Conservation (phyloP, 2,888 invertebrate species). For the Drosophila sordidula region DNA sequence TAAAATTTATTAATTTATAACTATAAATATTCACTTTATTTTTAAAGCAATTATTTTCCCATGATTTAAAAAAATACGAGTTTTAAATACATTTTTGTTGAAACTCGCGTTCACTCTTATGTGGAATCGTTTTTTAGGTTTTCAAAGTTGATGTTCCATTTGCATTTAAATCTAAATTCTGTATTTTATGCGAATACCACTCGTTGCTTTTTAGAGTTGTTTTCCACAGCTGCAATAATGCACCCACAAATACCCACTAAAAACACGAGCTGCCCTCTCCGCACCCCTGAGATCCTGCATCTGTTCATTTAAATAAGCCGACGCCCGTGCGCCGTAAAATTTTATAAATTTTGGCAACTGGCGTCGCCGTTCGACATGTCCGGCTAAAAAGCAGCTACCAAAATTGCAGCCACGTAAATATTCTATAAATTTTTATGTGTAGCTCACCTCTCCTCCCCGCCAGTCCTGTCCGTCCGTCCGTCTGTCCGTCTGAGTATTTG, state of each 20-base stretch:
- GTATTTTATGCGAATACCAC: constrained; percentile 12
- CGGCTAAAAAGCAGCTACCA: constrained; percentile 35
- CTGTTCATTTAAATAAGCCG: constrained; percentile 55
- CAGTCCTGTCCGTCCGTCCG: too few species aligned
- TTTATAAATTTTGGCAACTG: constrained; percentile 64
- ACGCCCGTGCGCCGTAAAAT: constrained; percentile 37
- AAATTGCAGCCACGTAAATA: constrained; percentile 75
- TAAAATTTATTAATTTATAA: too few species aligned
- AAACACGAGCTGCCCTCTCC: neutral
- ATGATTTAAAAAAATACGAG: neutral
- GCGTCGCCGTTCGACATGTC: constrained; percentile 31
- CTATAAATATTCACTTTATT: too few species aligned
- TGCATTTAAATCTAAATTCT: constrained; percentile 22
- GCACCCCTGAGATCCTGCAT: constrained; percentile 15
- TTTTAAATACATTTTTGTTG: neutral
- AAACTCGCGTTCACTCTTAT: neutral
- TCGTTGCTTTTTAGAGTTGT: constrained; percentile 6
- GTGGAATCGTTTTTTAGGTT: neutral
- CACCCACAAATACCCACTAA: constrained; percentile 9
- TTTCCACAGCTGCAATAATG: constrained; percentile 2
- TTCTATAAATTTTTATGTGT: constrained; percentile 75
- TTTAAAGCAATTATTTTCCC: too few species aligned
- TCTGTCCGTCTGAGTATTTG: neutral
- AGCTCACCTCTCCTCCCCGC: constrained; percentile 5
- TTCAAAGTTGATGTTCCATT: constrained; percentile 14